Evolutionary conservation across 2,888 invertebrate genomes (phyloP), one percentile per base, ranked within the genome.

Genomic region (Oeneis ivallda): DNA sequence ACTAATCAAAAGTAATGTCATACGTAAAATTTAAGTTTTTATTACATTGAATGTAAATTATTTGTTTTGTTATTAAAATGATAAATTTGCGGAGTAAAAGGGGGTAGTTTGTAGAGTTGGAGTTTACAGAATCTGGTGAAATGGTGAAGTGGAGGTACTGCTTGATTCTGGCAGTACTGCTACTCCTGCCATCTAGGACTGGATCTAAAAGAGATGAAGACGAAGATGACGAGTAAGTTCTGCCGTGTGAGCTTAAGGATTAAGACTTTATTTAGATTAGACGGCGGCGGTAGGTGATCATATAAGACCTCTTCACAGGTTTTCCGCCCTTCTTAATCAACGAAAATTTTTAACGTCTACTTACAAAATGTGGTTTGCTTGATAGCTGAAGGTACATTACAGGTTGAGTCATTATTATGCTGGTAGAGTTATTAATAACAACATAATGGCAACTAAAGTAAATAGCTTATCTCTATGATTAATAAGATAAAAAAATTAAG

Each of bases 71-170:
- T 76, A 71, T 71, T 80, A 89, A 85, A 85, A 90, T 90, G 90
- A 83, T 78, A 89, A 89, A 89, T 86, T 76, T 76, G 79, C 77
- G 74, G 87, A 84, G 82, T 80, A 70, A 64, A 71, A 70, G 74
- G 70, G 76, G 57, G 9, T 68, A 75, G 81, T 75, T 76, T 72
- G 68, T 57, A 67, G 73, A 77, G 71, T 68, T 69, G 69, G 72
- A 66, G 62, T 66, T 64, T 70, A 67, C 70, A 68, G 15, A 1
- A 71, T 69, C 71, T 73, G 71, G 73, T 82, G 81, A 79, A 72
- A 90, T 89, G 91, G 80, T 89, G 64, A 81, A 84, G 76, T 89
- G 89, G 89, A 81, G 86, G 82, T 79, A 72, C 66, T 82, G 81
- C 72, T 69, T 90, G 65, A 74, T 86, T 66, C 73, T 91, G 72